phyloP scores from a whole-genome alignment of 2,797 vertebrate species.

The Selene dorsalis region DNA sequence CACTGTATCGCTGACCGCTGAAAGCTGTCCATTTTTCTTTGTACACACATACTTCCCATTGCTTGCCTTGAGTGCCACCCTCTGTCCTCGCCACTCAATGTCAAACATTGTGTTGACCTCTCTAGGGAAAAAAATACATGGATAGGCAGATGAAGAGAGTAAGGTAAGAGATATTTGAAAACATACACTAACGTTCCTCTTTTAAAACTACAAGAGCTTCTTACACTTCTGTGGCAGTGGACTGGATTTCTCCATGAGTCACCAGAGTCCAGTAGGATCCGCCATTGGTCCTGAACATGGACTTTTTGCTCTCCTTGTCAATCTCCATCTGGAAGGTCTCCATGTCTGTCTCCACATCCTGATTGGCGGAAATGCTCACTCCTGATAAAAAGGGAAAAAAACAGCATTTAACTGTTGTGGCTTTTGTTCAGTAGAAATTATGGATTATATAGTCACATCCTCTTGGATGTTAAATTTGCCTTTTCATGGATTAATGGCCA shows the following conservation, averaged over 20 bases:
- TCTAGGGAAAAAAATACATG: constrained; percentile 73
- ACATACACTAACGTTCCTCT: not conserved
- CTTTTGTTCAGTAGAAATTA: constrained; percentile 8
- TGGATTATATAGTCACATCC: not conserved
- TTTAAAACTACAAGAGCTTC: constrained; percentile 48
- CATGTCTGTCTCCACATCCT: constrained; percentile 93
- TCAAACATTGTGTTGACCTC: constrained; percentile 93
- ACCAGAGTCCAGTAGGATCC: constrained; percentile 96
- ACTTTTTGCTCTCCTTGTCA: constrained; percentile 91
- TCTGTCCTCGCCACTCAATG: constrained; percentile 91
- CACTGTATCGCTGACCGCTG: constrained; percentile 90
- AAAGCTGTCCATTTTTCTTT: constrained; percentile 96
- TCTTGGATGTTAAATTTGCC: not conserved
- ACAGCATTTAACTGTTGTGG: not conserved
- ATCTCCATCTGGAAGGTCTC: constrained; percentile 99
- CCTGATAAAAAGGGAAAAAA: constrained; percentile 79
- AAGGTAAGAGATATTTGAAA: not conserved
- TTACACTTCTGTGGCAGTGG: constrained; percentile 93
- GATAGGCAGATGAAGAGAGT: not conserved
- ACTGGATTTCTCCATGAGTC: constrained; percentile 93
- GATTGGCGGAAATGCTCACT: constrained; percentile 95
- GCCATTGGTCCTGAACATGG: constrained; percentile 91
- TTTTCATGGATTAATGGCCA: not conserved
- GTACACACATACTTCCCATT: constrained; percentile 96
- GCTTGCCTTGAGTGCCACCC: constrained; percentile 92